Conservation (phyloP, 2,797 vertebrate species). For the Halcyon smyrnensis region DNA sequence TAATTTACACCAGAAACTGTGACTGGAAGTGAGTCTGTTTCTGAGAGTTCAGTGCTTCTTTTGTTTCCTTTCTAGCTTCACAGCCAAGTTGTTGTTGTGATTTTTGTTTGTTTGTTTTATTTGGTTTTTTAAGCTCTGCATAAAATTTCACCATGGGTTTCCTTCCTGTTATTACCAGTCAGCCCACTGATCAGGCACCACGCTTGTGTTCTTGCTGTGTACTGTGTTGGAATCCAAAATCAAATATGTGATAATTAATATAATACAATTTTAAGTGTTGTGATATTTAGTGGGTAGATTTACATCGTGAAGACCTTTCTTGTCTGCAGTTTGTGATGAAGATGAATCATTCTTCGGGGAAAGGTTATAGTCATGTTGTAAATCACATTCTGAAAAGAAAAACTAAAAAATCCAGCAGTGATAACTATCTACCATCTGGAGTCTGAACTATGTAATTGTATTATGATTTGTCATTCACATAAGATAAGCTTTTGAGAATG, state of each 20-base stretch:
- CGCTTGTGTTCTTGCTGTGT: neutral
- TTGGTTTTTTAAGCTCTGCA: neutral
- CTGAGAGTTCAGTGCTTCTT: neutral
- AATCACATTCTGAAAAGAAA: constrained; percentile 25
- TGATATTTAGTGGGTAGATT: neutral
- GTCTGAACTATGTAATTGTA: constrained; percentile 23
- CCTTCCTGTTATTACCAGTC: neutral
- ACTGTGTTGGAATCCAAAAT: neutral
- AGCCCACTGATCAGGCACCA: neutral
- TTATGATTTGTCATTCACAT: neutral
- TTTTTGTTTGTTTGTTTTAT: neutral
- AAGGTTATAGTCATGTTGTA: constrained; percentile 43
- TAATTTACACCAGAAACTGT: neutral
- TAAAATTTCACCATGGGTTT: neutral
- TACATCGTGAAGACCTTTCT: constrained; percentile 34
- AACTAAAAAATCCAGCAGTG: neutral
- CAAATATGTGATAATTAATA: neutral
- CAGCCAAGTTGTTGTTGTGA: neutral
- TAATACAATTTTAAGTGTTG: neutral
- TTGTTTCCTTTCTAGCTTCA: neutral
- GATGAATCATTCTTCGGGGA: constrained; percentile 41
- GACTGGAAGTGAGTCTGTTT: neutral
- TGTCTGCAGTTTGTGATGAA: constrained; percentile 7
- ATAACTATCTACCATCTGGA: constrained; percentile 57
- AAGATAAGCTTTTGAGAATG: neutral